Evolutionary conservation across 2,797 vertebrate species (phyloP), one percentile per base, ranked within the genome.

Genomic region (Pseudopleuronectes americanus): DNA sequence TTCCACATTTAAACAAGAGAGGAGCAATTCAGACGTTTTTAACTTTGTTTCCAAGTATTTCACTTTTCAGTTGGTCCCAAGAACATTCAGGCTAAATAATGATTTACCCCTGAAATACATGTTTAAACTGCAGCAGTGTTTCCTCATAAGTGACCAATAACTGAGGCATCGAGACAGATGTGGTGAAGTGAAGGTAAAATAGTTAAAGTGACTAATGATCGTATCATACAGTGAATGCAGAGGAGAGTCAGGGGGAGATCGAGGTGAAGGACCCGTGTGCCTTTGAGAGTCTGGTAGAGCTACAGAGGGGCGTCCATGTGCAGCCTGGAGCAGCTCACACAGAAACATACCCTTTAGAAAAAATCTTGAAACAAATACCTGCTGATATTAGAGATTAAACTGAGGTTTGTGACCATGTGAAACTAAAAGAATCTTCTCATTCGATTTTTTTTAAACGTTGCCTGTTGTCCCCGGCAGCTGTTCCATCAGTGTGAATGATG

Each of bases 201-300:
- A 8, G 31, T 8, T 9, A 8, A 8, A 36, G 10, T 36, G 33
- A 36, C 10, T 36, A 12, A 36, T 8, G 7, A 33, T 33, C 31
- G 8, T 33, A 33, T 33, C 31, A 33, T 8, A 9, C 21, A n/a
- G 8, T 48, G 19, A 8, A 48, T 64, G 36, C 74, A 99, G 98
- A 95, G 92, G 97, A 99, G 85, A 96, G 96, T 88, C 95, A 95
- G 81, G 90, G 97, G 16, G 94, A 96, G 66, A 96, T 88, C 0
- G 97, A 97, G 86, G 94, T 98, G 64, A 97, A 96, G 84, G 94
- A 96, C 71, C 97, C 96, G 0, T 99, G 97, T 0, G 95, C 96
- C 73, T 99, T 97, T 16, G 96, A 97, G 73, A 96, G 92, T 1
- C 93, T 99, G 74, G 93, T 99, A 88, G 96, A 97, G 86, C 99